These are phyloP conservation scores for Petroica traversi DNA, from an alignment of 2,113 vertebrate species.

Conservation along the genomic window DNA sequence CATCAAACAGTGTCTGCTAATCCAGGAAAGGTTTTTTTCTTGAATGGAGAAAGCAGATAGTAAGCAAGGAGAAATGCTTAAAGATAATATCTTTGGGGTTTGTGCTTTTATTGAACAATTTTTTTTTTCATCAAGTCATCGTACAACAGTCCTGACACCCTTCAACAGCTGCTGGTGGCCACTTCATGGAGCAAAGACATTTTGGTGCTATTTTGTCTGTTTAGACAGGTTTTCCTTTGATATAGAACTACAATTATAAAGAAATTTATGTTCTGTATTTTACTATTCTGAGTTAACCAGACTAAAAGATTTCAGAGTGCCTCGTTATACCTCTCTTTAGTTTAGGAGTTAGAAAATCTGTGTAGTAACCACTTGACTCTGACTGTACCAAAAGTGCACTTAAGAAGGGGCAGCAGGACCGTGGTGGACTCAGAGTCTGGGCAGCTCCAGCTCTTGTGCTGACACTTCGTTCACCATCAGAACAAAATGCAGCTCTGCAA, in stretches of 20 bases:
- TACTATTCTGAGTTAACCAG: neutral
- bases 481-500: neutral
- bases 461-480: neutral
- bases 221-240: neutral
- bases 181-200: neutral
- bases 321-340: neutral
- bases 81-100: neutral
- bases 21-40: neutral
- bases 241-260: neutral
- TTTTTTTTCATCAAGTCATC: neutral
- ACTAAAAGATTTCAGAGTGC: neutral
- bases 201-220: slow-evolving; percentile 39
- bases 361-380: neutral
- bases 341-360: neutral
- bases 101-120: neutral
- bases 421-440: accelerated
- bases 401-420: neutral
- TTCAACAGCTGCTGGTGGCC: neutral
- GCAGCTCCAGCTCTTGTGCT: neutral
- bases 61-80: neutral
- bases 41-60: neutral
- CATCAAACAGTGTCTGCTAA: neutral
- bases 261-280: neutral
- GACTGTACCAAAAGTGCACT: neutral
- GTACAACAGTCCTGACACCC: neutral